phyloP scores from a whole-genome alignment of 2,888 invertebrate species.

The Omphaloscelis lunosa region DNA sequence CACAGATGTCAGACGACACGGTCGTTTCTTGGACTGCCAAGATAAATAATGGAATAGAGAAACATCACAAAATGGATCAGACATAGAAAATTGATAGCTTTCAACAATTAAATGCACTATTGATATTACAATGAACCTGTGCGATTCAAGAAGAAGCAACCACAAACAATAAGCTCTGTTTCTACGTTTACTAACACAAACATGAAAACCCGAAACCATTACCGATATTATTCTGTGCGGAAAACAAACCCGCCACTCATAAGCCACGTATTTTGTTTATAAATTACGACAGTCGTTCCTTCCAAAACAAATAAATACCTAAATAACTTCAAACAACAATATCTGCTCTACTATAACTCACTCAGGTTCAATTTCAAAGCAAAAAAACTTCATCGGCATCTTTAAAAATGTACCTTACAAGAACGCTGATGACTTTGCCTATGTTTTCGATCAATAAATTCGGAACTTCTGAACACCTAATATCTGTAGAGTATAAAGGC shows the following conservation, averaged over 20 bases:
- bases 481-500: conserved; percentile 64
- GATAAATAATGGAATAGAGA: not conserved
- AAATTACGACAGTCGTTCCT: not conserved
- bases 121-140: not conserved
- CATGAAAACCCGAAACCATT: too few species aligned
- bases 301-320: not conserved
- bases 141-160: not conserved
- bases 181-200: not conserved
- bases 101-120: not conserved
- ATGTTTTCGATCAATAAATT: conserved; percentile 67
- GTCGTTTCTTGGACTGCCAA: not conserved
- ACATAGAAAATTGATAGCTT: not conserved
- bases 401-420: conserved; percentile 54
- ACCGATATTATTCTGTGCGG: not conserved
- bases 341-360: not conserved
- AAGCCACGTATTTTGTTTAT: not conserved
- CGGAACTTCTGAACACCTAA: conserved; percentile 65
- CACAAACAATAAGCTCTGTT: not conserved
- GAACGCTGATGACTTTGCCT: conserved; percentile 58
- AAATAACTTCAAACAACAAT: conserved; percentile 2
- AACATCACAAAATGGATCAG: not conserved
- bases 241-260: not conserved
- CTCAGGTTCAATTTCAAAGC: conserved; percentile 23
- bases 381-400: conserved; percentile 8
- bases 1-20: not conserved